phyloP scores from a whole-genome alignment of 2,888 invertebrate species.

The Amaurobius ferox region DNA sequence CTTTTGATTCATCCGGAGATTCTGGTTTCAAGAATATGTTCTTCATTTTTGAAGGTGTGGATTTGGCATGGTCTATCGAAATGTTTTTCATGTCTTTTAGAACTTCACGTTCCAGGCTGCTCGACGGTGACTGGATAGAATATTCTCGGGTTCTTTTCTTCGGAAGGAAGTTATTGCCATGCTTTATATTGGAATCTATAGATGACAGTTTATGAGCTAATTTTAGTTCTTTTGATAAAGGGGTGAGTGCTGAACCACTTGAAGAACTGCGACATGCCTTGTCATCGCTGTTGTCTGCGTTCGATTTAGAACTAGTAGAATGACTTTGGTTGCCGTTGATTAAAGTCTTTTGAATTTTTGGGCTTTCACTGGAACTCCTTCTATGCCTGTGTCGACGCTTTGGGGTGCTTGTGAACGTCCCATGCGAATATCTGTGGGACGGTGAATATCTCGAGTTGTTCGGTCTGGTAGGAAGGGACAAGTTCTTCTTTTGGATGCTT shows the following conservation, averaged over 20 bases:
- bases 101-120: not conserved
- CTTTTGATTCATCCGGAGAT: not conserved
- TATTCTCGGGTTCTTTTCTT: not conserved
- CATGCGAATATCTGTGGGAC: conserved; percentile 41
- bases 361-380: conserved; percentile 62
- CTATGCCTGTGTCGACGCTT: conserved; percentile 46
- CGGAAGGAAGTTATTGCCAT: not conserved
- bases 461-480: conserved; percentile 8
- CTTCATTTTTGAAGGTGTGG: not conserved
- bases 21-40: not conserved
- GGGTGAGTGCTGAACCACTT: not conserved
- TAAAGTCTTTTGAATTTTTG: conserved; percentile 24
- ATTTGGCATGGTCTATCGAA: not conserved
- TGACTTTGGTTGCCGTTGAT: conserved; percentile 24
- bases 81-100: conserved; percentile 3
- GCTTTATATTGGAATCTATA: not conserved
- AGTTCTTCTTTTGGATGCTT: not conserved
- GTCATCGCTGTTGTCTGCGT: conserved; percentile 32
- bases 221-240: conserved; percentile 18
- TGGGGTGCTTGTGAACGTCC: conserved; percentile 21
- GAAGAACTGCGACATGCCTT: conserved; percentile 41
- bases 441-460: conserved; percentile 26
- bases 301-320: conserved; percentile 34
- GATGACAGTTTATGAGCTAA: conserved; percentile 17
- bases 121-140: not conserved